Conservation (phyloP, 2,113 vertebrate species). For the Notiomystis cincta region DNA sequence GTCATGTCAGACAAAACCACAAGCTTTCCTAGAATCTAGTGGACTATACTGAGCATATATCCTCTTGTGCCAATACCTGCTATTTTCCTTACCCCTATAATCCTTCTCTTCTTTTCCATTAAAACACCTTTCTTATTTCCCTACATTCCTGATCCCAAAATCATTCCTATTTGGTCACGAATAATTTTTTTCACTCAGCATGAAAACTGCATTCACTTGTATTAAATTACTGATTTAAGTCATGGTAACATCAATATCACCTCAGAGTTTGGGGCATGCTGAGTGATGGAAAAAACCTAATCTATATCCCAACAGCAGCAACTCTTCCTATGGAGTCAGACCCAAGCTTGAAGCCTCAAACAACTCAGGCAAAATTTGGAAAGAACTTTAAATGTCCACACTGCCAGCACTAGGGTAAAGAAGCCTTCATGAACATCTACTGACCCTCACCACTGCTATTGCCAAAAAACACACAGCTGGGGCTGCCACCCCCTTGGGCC, state of each 20-base stretch:
- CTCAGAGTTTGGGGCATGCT: rapidly evolving
- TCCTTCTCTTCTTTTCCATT: neutral
- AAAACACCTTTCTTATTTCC: neutral
- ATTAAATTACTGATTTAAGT: neutral
- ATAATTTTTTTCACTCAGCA: neutral
- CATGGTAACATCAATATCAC: neutral
- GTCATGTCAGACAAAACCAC: neutral
- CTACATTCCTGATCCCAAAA: neutral
- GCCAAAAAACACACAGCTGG: neutral
- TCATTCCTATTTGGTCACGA: neutral
- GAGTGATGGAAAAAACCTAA: neutral
- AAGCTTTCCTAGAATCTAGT: neutral
- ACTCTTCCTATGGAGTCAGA: neutral
- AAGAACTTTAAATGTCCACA: neutral
- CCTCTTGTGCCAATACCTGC: neutral
- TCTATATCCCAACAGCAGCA: neutral
- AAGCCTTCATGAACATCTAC: neutral
- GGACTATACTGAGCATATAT: neutral
- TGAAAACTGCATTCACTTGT: neutral
- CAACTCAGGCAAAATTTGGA: neutral
- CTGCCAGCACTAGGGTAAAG: rapidly evolving
- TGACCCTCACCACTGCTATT: neutral
- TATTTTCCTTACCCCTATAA: neutral
- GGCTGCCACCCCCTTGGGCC: neutral
- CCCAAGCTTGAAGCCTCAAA: neutral